Evolutionary conservation across 2,797 vertebrate species (phyloP), one percentile per base, ranked within the genome.

Genomic region (Thalassophryne amazonica): DNA sequence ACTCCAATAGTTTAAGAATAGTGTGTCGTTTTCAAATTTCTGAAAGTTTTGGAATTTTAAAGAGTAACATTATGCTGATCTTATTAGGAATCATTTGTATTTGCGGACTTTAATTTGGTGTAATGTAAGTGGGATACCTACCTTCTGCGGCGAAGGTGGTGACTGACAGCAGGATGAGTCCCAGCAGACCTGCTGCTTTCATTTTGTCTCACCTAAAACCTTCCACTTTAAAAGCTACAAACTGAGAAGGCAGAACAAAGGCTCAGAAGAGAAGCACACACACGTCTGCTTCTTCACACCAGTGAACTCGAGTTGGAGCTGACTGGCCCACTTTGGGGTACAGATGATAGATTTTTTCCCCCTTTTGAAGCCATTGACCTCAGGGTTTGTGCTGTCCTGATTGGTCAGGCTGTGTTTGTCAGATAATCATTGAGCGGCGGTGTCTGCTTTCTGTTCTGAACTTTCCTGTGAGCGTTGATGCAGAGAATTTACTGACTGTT

Each of bases 71-170:
- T n/a, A n/a, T n/a, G n/a, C n/a, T n/a, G n/a, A n/a, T n/a, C n/a
- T n/a, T n/a, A n/a, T n/a, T n/a, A n/a, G n/a, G n/a, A n/a, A n/a
- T n/a, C n/a, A n/a, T n/a, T n/a, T n/a, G n/a, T n/a, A n/a, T n/a
- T n/a, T n/a, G n/a, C n/a, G n/a, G n/a, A n/a, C n/a, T n/a, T 16
- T 5, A 4, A 20, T 28, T 23, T 13, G 8, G 2, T 17, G 12
- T 40, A 28, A 2, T n/a, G 1, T 12, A 8, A 18, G 5, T 29
- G 2, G 1, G 16, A 37, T 33, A 55, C 62, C 69, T 70, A 92
- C 90, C 76, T 20, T 92, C 90, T 60, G 84, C 90, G 33, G 86
- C 80, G 3, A 78, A 85, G 7, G 45, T 15, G 11, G 36, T 10
- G 22, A 61, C 59, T 50, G 85, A 40, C 38, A 77, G 56, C 8